Percentiles rank a stretch among this genome's conserved stretches.
phyloP scores from a whole-genome alignment of 37 sponge, comb jelly and placozoan species.

The Chondrilla cf. caribensis region DNA sequence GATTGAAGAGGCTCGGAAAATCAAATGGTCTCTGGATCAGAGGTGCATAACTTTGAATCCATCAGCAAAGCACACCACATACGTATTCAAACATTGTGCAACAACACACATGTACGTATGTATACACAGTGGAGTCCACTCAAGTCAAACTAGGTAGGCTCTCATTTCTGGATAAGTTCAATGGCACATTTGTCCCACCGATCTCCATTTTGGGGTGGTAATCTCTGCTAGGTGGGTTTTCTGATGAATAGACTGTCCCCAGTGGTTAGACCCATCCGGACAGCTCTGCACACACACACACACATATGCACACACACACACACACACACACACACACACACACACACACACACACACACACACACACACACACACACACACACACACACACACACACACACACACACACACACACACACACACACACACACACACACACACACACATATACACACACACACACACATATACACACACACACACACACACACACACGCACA shows the following conservation, averaged over 20 bases:
- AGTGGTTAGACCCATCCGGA: too few species aligned
- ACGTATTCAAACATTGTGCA: too few species aligned
- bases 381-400: background rate
- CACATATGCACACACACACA: conserved; percentile 20
- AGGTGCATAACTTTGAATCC: background rate
- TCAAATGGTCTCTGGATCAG: conserved; percentile 19
- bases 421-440: conserved; percentile 4
- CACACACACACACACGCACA: conserved; percentile 9
- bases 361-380: background rate
- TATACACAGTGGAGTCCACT: too few species aligned
- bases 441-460: conserved; percentile 23
- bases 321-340: conserved; percentile 29
- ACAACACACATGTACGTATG: too few species aligned
- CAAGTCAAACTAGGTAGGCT: too few species aligned
- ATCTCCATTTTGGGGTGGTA: too few species aligned
- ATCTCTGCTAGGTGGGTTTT: too few species aligned
- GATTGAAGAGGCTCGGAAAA: background rate
- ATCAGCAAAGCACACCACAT: too few species aligned
- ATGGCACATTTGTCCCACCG: too few species aligned
- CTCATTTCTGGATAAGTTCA: too few species aligned
- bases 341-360: conserved; percentile 18
- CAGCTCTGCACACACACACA: too few species aligned
- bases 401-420: conserved; percentile 4
- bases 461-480: conserved; percentile 27
- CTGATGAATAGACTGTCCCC: too few species aligned